phyloP scores from a whole-genome alignment of 2,888 invertebrate genomes.

The Stenchaetothrips biformis region DNA sequence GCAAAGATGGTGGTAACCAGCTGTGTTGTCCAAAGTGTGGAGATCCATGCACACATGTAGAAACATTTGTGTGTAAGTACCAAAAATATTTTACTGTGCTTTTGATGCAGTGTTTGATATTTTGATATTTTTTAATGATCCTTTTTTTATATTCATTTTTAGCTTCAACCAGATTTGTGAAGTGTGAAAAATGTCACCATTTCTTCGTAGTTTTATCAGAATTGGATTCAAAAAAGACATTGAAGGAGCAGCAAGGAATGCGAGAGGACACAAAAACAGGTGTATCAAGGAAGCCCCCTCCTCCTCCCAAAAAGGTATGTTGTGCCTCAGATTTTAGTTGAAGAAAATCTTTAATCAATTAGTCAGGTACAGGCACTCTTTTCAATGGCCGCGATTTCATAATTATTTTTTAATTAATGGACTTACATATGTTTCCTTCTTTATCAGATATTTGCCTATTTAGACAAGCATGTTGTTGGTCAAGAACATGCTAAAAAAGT shows the following conservation, averaged over 20 bases:
- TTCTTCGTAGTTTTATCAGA: slow-evolving; percentile 95
- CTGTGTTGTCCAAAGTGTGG: slow-evolving; percentile 95
- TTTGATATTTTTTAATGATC: slow-evolving; percentile 25
- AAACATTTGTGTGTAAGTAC: slow-evolving; percentile 84
- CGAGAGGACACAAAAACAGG: slow-evolving; percentile 64
- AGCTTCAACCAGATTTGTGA: slow-evolving; percentile 89
- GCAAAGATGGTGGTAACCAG: slow-evolving; percentile 64
- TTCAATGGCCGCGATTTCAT: not conserved
- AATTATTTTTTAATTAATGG: not conserved
- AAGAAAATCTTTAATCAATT: not conserved
- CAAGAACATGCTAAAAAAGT: slow-evolving; percentile 98
- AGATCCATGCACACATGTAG: slow-evolving; percentile 94
- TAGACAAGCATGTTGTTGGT: slow-evolving; percentile 95
- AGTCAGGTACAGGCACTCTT: not conserved
- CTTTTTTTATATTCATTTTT: not conserved
- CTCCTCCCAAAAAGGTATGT: slow-evolving; percentile 78
- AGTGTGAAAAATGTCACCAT: slow-evolving; percentile 96
- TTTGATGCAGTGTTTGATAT: not conserved
- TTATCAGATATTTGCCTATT: slow-evolving; percentile 81
- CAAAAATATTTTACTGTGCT: not conserved
- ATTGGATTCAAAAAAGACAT: slow-evolving; percentile 80
- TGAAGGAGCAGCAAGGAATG: slow-evolving; percentile 68
- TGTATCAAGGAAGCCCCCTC: slow-evolving; percentile 79
- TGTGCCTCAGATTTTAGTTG: not conserved
- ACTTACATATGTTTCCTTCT: slow-evolving; percentile 21